Percentiles rank a stretch among this genome's conserved stretches.
Conservation (phyloP, 2,113 vertebrate genomes). For the Hippocampus zosterae region DNA sequence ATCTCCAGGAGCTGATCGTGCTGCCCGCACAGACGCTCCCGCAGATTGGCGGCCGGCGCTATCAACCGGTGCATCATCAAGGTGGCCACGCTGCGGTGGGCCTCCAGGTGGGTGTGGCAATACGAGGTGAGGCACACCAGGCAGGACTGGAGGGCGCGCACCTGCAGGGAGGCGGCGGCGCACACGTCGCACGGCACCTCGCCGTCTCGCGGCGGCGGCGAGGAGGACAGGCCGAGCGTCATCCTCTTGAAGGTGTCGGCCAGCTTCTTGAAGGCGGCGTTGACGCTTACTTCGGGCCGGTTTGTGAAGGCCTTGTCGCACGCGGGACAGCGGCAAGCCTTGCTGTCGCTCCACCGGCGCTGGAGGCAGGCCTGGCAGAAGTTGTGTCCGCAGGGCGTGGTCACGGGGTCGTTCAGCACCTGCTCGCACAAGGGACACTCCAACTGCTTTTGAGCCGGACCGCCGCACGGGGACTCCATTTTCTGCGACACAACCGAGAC, state of each 20-base stretch:
- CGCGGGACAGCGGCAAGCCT: constrained; percentile 44
- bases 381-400: constrained; percentile 66
- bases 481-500: constrained; percentile 2
- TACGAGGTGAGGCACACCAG: constrained; percentile 88
- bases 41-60: constrained; percentile 79
- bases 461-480: constrained; percentile 18
- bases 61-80: constrained; percentile 82
- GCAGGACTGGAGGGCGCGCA: constrained; percentile 83
- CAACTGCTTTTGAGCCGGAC: constrained; percentile 53
- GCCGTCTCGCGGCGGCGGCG: constrained; percentile 41
- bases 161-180: constrained; percentile 67
- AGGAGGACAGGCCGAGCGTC: neutral
- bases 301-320: constrained; percentile 38
- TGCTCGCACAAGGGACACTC: constrained; percentile 58
- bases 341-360: constrained; percentile 36
- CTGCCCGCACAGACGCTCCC: constrained; percentile 79
- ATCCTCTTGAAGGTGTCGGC: constrained; percentile 43
- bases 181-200: constrained; percentile 86
- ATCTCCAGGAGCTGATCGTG: constrained; percentile 87
- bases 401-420: constrained; percentile 57
- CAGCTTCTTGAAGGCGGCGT: constrained; percentile 60
- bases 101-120: constrained; percentile 84
- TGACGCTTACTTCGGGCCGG: constrained; percentile 57
- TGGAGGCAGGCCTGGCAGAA: constrained; percentile 62
- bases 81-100: constrained; percentile 78